A percentile compares a stretch with the other conserved stretches of the same genome.
Conservation (phyloP, 2,888 invertebrate species). For the Digitonthophagus gazella region DNA sequence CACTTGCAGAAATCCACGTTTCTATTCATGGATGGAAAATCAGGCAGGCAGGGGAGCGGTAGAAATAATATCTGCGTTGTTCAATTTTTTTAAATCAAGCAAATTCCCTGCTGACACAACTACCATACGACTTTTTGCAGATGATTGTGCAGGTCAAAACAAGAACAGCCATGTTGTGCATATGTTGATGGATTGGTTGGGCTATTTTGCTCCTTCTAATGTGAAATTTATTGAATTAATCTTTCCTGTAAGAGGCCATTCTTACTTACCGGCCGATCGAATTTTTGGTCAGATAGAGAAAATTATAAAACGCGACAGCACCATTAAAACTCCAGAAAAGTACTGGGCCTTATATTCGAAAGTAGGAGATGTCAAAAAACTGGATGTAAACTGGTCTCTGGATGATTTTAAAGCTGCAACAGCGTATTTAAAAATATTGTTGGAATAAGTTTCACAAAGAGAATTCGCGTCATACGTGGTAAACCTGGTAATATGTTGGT, state of each 20-base stretch:
- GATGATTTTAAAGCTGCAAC: too few relatives aligned
- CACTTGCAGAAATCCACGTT: too few relatives aligned
- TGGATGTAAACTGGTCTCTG: too few relatives aligned
- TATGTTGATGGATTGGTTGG: slow-evolving; percentile 20
- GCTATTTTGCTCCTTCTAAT: slow-evolving; percentile 14
- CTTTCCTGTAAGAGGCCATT: slow-evolving; percentile 22
- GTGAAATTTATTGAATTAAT: slow-evolving; percentile 1
- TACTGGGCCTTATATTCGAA: too few relatives aligned
- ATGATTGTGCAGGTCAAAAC: slow-evolving; percentile 31
- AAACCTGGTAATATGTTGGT: too few relatives aligned
- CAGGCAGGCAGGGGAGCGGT: slow-evolving; percentile 1
- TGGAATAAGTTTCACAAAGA: too few relatives aligned
- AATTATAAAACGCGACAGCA: too few relatives aligned
- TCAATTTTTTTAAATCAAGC: slow-evolving; percentile 4
- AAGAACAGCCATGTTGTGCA: slow-evolving; percentile 21
- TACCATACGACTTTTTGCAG: slow-evolving; percentile 17
- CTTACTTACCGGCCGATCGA: slow-evolving; percentile 18
- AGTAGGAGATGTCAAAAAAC: too few relatives aligned
- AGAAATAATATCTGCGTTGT: slow-evolving; percentile 12
- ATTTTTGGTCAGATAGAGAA: slow-evolving; percentile 21
- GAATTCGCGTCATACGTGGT: too few relatives aligned
- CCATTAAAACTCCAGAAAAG: too few relatives aligned
- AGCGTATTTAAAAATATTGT: too few relatives aligned
- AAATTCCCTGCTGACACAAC: background rate
- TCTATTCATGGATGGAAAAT: too few relatives aligned